phyloP scores from a whole-genome alignment of 1,140 invertebrate genomes.

The Drosophila nigrodunni region DNA sequence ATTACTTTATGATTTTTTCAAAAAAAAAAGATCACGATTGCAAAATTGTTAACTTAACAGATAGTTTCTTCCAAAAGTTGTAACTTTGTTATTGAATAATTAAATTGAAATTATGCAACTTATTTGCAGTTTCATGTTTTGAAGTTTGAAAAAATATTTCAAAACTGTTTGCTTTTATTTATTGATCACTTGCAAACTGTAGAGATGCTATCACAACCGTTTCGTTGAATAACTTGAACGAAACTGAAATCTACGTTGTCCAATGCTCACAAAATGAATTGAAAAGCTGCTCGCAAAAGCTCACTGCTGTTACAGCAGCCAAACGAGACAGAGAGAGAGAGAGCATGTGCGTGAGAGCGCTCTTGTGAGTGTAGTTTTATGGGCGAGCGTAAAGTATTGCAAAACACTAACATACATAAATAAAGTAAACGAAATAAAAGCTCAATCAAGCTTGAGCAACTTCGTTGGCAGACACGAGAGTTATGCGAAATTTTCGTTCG shows the following conservation, averaged over 20 bases:
- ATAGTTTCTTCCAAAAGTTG: background rate
- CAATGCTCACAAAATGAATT: slow-evolving; percentile 42
- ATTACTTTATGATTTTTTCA: slow-evolving; percentile 20
- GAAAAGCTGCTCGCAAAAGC: slow-evolving; percentile 56
- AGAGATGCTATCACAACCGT: slow-evolving; percentile 43
- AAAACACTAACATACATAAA: slow-evolving; percentile 9
- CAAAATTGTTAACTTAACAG: background rate
- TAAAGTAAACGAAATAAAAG: slow-evolving; percentile 1
- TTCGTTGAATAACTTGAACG: slow-evolving; percentile 59
- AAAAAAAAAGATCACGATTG: slow-evolving; percentile 12
- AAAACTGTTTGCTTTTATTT: slow-evolving; percentile 26
- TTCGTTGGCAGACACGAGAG: slow-evolving; percentile 15
- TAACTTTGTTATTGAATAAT: slow-evolving; percentile 1
- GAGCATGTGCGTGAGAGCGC: background rate
- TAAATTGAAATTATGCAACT: background rate
- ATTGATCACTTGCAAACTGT: slow-evolving; percentile 20
- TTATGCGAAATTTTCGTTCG: slow-evolving; percentile 61
- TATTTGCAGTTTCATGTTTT: background rate
- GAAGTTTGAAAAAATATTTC: slow-evolving; percentile 11
- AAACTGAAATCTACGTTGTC: slow-evolving; percentile 55
- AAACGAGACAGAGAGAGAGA: background rate
- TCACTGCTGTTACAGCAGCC: slow-evolving; percentile 36
- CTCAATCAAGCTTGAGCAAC: slow-evolving; percentile 27
- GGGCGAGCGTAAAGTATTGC: slow-evolving; percentile 29
- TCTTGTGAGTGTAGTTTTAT: too few relatives aligned